phyloP scores from a whole-genome alignment of 2,113 vertebrate genomes.

The Leptosomus discolor region DNA sequence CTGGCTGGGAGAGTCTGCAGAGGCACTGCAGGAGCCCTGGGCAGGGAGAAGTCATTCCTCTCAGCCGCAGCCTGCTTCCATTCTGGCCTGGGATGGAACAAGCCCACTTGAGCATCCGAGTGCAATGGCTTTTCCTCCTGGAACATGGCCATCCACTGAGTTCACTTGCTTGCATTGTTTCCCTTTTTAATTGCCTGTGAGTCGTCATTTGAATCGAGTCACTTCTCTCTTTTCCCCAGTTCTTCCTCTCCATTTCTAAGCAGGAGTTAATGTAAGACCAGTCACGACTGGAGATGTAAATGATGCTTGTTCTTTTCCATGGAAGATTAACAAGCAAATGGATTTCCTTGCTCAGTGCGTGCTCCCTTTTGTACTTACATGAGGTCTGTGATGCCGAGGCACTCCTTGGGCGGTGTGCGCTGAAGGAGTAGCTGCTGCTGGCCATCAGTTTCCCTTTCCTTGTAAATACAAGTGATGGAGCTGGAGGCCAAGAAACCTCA shows the following conservation, averaged over 20 bases:
- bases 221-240: not conserved
- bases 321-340: not conserved
- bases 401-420: accelerated
- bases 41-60: not conserved
- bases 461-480: accelerated
- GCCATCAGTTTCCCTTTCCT: not conserved
- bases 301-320: not conserved
- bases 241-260: not conserved
- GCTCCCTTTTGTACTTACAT: not conserved
- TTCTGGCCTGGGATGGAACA: not conserved
- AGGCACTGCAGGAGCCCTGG: not conserved
- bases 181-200: not conserved
- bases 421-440: not conserved
- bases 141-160: accelerated
- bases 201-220: not conserved
- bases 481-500: not conserved
- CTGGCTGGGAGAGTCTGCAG: not conserved
- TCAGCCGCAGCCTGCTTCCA: accelerated
- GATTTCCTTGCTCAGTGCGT: not conserved
- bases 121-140: not conserved
- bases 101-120: not conserved
- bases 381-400: not conserved
- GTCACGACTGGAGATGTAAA: not conserved
- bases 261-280: accelerated
- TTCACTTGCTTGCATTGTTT: not conserved